Evolutionary conservation across 2,797 vertebrate species (phyloP).

Genomic region (Hippocampus kuda): DNA sequence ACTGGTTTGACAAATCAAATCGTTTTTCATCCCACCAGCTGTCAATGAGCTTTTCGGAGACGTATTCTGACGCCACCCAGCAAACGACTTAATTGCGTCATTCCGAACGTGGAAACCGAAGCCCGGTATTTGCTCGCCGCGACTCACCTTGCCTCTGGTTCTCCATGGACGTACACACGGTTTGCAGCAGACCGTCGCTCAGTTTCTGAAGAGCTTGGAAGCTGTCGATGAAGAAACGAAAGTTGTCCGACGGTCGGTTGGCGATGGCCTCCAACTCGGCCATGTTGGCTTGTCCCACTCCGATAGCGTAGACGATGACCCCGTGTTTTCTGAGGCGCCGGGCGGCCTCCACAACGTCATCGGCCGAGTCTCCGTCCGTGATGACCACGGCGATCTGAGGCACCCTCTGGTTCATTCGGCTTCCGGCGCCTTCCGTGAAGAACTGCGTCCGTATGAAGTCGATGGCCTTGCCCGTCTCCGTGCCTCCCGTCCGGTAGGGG

Average conservation of each 20-base stretch:
- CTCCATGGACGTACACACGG: conserved; percentile 60
- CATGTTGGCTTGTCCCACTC: conserved; percentile 54
- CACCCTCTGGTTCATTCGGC: conserved; percentile 52
- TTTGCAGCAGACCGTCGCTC: conserved; percentile 48
- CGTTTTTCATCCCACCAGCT: no score
- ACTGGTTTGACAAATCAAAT: no score
- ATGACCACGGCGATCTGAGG: conserved; percentile 74
- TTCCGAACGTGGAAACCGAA: not conserved
- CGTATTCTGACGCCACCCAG: no score
- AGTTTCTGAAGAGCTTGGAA: conserved; percentile 60
- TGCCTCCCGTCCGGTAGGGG: conserved; percentile 55
- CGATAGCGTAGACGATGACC: conserved; percentile 67
- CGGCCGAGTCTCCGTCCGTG: conserved; percentile 67
- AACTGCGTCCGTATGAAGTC: conserved; percentile 55
- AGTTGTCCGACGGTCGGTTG: conserved; percentile 64
- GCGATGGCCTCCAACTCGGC: conserved; percentile 60
- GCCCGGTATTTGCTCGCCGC: no score
- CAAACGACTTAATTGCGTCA: no score
- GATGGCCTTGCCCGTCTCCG: conserved; percentile 67
- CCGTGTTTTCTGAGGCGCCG: conserved; percentile 53
- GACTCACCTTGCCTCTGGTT: conserved; percentile 63
- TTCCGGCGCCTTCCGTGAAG: conserved; percentile 61
- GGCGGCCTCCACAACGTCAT: conserved; percentile 55
- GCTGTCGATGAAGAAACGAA: conserved; percentile 50
- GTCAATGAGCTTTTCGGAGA: no score